Evolutionary conservation across 2,113 vertebrate species (phyloP).

Genomic region (Donacobius atricapilla): DNA sequence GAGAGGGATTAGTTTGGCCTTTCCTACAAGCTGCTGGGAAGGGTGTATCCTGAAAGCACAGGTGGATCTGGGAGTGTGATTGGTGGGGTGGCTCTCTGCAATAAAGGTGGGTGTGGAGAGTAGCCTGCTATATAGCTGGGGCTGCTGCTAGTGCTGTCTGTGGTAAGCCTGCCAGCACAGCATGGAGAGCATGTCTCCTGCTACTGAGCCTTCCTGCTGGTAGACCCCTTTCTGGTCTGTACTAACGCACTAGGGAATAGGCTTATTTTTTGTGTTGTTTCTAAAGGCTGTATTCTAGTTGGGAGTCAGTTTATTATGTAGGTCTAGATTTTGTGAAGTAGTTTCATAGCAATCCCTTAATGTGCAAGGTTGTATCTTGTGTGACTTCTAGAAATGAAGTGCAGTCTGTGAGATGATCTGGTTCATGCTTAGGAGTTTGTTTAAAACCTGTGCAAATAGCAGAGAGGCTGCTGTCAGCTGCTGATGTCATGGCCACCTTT

Average conservation of each 20-base stretch:
- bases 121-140: background rate
- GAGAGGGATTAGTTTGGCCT: background rate
- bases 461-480: background rate
- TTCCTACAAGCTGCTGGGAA: background rate
- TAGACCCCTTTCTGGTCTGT: background rate
- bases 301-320: background rate
- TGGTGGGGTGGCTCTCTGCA: background rate
- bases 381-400: background rate
- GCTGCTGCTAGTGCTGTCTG: rapidly evolving
- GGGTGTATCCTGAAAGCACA: background rate
- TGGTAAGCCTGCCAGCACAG: background rate
- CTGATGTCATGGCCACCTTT: background rate
- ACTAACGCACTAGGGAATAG: background rate
- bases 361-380: background rate
- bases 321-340: background rate
- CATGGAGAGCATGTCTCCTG: background rate
- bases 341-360: background rate
- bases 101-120: background rate
- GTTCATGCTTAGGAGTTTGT: background rate
- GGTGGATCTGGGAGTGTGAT: background rate
- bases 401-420: background rate
- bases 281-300: background rate
- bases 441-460: background rate
- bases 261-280: background rate
- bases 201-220: background rate